phyloP scores from a whole-genome alignment of 1,140 invertebrate species.

The Lordiphosa collinella region DNA sequence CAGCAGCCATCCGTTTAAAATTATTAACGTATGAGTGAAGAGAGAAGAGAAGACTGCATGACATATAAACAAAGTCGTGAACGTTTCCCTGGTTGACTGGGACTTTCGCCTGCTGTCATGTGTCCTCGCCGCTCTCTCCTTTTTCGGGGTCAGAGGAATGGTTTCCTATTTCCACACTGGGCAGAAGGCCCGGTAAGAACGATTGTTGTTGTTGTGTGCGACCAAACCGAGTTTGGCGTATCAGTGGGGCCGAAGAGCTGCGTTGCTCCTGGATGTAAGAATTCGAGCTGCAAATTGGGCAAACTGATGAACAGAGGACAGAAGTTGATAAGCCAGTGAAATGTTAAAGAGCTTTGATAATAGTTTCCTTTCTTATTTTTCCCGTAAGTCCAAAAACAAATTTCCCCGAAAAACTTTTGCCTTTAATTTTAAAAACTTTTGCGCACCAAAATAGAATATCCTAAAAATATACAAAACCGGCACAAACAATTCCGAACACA shows the following conservation, averaged over 20 bases:
- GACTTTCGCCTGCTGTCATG: slow-evolving; percentile 40
- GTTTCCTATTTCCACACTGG: slow-evolving; percentile 28
- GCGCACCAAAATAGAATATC: slow-evolving; percentile 16
- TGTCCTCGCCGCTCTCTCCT: slow-evolving; percentile 30
- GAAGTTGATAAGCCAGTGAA: slow-evolving; percentile 28
- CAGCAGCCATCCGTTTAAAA: slow-evolving; percentile 71
- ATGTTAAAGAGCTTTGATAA: slow-evolving; percentile 8
- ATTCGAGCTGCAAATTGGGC: slow-evolving; percentile 32
- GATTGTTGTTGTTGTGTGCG: slow-evolving; percentile 47
- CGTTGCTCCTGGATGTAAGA: slow-evolving; percentile 16
- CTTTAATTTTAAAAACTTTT: slow-evolving; percentile 69
- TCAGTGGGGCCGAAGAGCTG: slow-evolving; percentile 60
- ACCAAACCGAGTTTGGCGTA: slow-evolving; percentile 68
- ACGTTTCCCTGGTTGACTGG: slow-evolving; percentile 47
- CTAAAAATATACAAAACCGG: slow-evolving; percentile 32
- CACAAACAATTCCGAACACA: slow-evolving; percentile 64
- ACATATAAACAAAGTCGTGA: slow-evolving; percentile 71
- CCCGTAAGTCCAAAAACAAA: slow-evolving; percentile 29
- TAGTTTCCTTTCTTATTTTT: slow-evolving; percentile 25
- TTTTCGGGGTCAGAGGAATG: neutral
- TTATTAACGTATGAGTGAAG: slow-evolving; percentile 74
- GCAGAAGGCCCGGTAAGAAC: neutral
- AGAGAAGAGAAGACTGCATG: slow-evolving; percentile 75
- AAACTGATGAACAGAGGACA: slow-evolving; percentile 7
- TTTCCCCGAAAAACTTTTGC: slow-evolving; percentile 35